Percentiles rank a stretch among this genome's conserved stretches.
Conservation (phyloP, 1,140 invertebrate genomes). For the Aphelinus atriplicis region DNA sequence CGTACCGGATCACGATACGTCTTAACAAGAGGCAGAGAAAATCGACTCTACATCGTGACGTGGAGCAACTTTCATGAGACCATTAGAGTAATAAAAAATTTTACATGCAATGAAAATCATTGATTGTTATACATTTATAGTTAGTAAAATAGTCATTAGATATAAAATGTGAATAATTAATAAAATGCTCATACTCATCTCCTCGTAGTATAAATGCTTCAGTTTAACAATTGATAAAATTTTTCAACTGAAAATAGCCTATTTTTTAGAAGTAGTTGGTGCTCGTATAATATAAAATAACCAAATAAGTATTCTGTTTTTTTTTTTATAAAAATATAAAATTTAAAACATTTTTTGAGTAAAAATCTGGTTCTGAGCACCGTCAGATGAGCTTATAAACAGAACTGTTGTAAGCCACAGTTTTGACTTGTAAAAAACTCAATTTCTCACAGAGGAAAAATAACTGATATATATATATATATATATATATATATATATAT, state of each 20-base stretch:
- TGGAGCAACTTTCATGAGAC: conserved; percentile 50
- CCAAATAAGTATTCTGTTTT: no score
- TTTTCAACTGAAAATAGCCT: background rate
- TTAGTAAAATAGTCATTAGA: background rate
- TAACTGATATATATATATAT: no score
- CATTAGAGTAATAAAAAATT: background rate
- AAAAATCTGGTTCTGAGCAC: no score
- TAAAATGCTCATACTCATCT: background rate
- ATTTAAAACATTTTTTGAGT: no score
- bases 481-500: no score
- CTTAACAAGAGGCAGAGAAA: conserved; percentile 51
- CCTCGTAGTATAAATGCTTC: background rate
- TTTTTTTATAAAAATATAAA: no score
- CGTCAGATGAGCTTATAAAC: no score
- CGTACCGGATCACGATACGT: conserved; percentile 35
- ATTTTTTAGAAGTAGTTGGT: no score
- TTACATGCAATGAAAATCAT: background rate
- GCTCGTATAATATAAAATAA: no score
- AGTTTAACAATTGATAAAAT: conserved; percentile 5
- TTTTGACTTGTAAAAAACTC: no score
- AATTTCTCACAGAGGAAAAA: no score
- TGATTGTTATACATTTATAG: conserved; percentile 5
- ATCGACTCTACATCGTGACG: conserved; percentile 46
- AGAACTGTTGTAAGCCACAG: no score
- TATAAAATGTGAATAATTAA: background rate